Conservation (phyloP, 1,140 invertebrate species). For the Drosophila gunungcola region DNA sequence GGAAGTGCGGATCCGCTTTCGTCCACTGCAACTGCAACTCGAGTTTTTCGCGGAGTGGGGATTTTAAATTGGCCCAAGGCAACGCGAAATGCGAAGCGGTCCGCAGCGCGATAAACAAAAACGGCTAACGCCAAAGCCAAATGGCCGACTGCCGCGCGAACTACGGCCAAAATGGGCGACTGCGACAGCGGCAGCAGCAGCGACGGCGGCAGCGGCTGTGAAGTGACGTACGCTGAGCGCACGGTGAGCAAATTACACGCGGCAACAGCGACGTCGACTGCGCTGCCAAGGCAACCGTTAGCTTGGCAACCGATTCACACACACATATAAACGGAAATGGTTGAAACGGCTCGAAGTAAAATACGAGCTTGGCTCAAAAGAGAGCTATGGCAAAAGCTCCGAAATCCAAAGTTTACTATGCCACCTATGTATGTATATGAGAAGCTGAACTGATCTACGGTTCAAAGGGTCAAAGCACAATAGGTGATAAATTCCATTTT, state of each 20-base stretch:
- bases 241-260: constrained; percentile 21
- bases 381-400: constrained; percentile 20
- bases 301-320: constrained; percentile 24
- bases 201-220: constrained; percentile 18
- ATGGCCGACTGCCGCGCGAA: constrained; percentile 58
- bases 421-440: neutral
- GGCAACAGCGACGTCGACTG: constrained; percentile 55
- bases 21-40: constrained; percentile 14
- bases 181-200: constrained; percentile 12
- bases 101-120: constrained; percentile 33
- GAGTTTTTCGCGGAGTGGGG: constrained; percentile 22
- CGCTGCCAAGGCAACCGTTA: constrained; percentile 54
- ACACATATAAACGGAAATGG: constrained; percentile 2
- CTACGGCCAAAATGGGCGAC: constrained; percentile 54
- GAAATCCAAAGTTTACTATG: constrained; percentile 9
- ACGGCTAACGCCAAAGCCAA: constrained; percentile 49
- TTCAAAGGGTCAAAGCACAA: constrained; percentile 27
- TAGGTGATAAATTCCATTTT: neutral
- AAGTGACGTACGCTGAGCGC: constrained; percentile 15
- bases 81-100: constrained; percentile 4
- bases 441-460: constrained; percentile 7
- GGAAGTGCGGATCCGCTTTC: constrained; percentile 16
- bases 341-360: constrained; percentile 4
- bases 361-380: constrained; percentile 14
- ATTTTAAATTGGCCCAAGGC: constrained; percentile 38